Percentiles rank a stretch among this genome's conserved stretches.
Evolutionary conservation across 2,888 invertebrate species (phyloP).

Genomic region (Troides helena): DNA sequence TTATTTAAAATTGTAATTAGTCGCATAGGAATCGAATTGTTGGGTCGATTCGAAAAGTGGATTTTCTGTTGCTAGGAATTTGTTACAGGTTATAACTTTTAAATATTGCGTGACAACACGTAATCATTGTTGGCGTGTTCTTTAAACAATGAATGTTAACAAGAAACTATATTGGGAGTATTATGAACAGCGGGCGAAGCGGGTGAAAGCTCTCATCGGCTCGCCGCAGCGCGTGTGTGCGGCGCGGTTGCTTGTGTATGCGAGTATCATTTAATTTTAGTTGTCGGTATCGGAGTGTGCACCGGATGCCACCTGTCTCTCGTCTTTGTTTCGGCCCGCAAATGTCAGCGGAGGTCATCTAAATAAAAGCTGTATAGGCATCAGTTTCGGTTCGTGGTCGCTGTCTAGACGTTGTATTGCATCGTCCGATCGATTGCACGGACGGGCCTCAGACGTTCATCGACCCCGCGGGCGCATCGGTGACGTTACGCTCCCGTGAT

Average conservation of each 20-base stretch:
- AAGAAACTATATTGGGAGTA: constrained; percentile 43
- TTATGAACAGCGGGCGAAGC: constrained; percentile 53
- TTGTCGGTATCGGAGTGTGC: constrained; percentile 56
- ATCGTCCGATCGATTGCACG: constrained; percentile 78
- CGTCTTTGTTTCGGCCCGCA: constrained; percentile 75
- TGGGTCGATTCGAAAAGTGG: constrained; percentile 23
- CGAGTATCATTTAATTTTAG: constrained; percentile 67
- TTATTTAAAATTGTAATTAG: neutral
- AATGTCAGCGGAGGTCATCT: constrained; percentile 79
- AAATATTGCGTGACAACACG: constrained; percentile 55
- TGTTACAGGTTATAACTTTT: constrained; percentile 40
- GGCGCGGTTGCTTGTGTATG: constrained; percentile 49
- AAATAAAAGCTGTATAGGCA: constrained; percentile 73
- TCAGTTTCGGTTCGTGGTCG: constrained; percentile 69
- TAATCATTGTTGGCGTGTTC: constrained; percentile 42
- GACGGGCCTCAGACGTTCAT: constrained; percentile 75
- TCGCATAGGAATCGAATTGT: neutral
- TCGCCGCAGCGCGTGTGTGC: constrained; percentile 38
- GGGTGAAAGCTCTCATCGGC: constrained; percentile 70
- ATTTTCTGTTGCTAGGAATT: constrained; percentile 21
- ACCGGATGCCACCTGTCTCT: constrained; percentile 71
- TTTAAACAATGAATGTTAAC: constrained; percentile 47
- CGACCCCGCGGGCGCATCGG: constrained; percentile 78
- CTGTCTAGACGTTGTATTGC: constrained; percentile 77
- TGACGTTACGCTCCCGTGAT: constrained; percentile 78